Percentiles rank a stretch among this genome's conserved stretches.
phyloP scores from a whole-genome alignment of 2,113 vertebrate genomes.

The Cricetomys ansorgei region DNA sequence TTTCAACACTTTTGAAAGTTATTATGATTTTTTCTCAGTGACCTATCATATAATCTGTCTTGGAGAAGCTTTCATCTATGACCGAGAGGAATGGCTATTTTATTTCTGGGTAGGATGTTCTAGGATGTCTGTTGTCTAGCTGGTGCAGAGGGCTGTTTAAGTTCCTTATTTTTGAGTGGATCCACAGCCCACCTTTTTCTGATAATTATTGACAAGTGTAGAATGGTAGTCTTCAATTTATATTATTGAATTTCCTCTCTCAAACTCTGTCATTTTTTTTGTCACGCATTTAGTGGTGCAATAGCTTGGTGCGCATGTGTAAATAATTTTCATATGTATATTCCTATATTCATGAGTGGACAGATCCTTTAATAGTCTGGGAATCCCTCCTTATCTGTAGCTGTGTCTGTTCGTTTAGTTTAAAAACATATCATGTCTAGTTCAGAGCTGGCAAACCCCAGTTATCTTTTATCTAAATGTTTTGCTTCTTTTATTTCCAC shows the following conservation, averaged over 20 bases:
- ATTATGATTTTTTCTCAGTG: background rate
- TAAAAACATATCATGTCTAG: background rate
- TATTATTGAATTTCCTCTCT: background rate
- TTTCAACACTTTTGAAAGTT: background rate
- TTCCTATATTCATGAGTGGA: background rate
- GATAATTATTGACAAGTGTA: background rate
- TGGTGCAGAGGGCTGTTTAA: background rate
- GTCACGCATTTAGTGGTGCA: background rate
- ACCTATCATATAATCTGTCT: background rate
- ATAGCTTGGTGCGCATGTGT: background rate
- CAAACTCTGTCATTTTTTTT: background rate
- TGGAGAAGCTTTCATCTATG: background rate
- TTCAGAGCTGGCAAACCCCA: background rate
- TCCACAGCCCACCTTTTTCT: background rate
- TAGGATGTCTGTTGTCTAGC: background rate
- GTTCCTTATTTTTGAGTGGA: background rate
- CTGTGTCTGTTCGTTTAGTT: background rate
- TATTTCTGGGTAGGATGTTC: background rate
- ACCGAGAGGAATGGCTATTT: background rate
- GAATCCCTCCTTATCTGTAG: background rate
- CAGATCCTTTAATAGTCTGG: background rate
- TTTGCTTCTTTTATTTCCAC: background rate
- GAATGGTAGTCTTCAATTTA: background rate
- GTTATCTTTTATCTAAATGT: background rate
- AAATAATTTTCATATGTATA: too few species aligned